phyloP scores from a whole-genome alignment of 2,797 vertebrate species.

The Danio jaintianensis region DNA sequence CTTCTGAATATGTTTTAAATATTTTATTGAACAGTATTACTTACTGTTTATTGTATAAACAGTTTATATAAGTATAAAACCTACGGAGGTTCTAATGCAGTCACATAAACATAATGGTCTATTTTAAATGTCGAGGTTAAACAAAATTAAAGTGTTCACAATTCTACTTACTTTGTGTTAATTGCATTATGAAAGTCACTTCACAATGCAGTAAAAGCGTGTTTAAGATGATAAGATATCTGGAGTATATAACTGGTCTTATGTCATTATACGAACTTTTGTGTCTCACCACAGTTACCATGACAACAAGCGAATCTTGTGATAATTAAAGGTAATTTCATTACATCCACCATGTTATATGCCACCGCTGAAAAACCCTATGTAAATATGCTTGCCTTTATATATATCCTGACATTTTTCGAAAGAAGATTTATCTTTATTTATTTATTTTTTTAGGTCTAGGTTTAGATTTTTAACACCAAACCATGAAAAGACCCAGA shows the following conservation, averaged over 20 bases:
- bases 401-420: constrained; percentile 24
- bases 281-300: neutral
- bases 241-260: constrained; percentile 68
- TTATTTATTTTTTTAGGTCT: neutral
- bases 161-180: too few species aligned
- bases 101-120: too few species aligned
- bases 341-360: neutral
- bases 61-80: too few species aligned
- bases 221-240: constrained; percentile 67
- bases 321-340: neutral
- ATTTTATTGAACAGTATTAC: too few species aligned
- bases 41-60: too few species aligned
- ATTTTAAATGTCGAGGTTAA: too few species aligned
- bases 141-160: too few species aligned
- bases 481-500: constrained; percentile 1
- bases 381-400: neutral
- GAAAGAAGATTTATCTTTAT: neutral
- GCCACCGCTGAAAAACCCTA: neutral
- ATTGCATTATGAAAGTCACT: too few species aligned
- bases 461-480: neutral
- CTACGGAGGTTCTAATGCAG: too few species aligned
- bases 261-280: neutral
- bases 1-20: too few species aligned
- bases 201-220: too few species aligned
- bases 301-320: neutral